Evolutionary conservation across 2,113 vertebrate genomes (phyloP), one percentile per base, ranked within the genome.

Genomic region (Scortum barcoo): DNA sequence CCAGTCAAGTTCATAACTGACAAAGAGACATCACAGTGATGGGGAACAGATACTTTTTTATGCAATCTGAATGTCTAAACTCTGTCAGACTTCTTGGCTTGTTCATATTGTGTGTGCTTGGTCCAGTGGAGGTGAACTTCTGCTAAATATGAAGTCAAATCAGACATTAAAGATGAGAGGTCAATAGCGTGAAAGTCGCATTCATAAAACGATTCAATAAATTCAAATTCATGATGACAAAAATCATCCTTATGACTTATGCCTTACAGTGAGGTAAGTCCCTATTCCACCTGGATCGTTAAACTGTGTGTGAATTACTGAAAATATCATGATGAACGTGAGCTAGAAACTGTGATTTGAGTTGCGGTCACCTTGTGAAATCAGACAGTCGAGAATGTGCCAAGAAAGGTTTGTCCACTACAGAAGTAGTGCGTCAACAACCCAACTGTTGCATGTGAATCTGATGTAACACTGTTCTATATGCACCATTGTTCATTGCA

Each of bases 1-100:
- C 60, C 71, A 76, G 56, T 82, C 76, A 74, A 80, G 71, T 76
- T 81, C 54, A 72, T 33, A 80, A 78, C 78, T 65, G 74, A 62
- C 51, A 61, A 46, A 70, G 75, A 60, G 62, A 84, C 70, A 75
- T 90, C 87, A 91, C 88, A 92, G 91, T 94, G 92, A 83, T 33
- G 67, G 85, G 80, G 80, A 79, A 66, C 46, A 80, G 19, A 72
- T 83, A 44, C 30, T 56, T 54, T 75, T 70, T 50, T 56, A 63
- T 57, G 50, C 63, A 63, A 77, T 80, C 57, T 69, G 16, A 72
- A 71, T 38, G 44, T 75, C n/a, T 79, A 66, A 71, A 77, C 24
- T 76, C 30, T 24, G 36, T 56, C 30, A 71, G 61, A 68, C 24
- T 28, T 72, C 78, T 78, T 91, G 85, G 79, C 90, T 90, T 83